Conservation (phyloP, 2,888 invertebrate genomes). For the Mesochorus sp. region DNA sequence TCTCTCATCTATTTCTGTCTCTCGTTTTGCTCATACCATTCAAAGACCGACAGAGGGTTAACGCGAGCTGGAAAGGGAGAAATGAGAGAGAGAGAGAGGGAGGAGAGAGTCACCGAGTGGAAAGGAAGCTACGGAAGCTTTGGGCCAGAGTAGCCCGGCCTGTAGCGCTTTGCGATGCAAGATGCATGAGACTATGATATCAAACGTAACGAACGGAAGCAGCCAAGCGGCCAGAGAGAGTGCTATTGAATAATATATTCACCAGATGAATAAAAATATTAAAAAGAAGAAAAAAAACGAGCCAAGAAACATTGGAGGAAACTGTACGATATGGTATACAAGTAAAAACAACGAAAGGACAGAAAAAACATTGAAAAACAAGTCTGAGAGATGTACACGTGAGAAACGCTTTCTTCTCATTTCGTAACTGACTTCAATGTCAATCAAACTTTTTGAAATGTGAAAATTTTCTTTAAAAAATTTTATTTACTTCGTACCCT, state of each 20-base stretch:
- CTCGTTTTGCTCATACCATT: neutral
- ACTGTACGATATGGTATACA: neutral
- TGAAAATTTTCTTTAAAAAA: no score
- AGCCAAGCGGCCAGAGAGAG: slow-evolving; percentile 48
- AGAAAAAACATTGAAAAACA: slow-evolving; percentile 12
- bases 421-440: no score
- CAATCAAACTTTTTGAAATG: no score
- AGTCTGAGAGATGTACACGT: neutral
- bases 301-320: slow-evolving; percentile 16
- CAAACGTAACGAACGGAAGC: slow-evolving; percentile 45
- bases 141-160: slow-evolving; percentile 18
- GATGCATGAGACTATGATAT: slow-evolving; percentile 61
- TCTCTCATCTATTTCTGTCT: neutral
- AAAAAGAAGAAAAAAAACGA: slow-evolving; percentile 25
- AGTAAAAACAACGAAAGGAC: slow-evolving; percentile 12
- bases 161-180: slow-evolving; percentile 58
- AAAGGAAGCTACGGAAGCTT: slow-evolving; percentile 39
- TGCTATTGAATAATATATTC: slow-evolving; percentile 64
- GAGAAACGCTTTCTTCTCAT: no score
- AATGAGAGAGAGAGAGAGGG: slow-evolving; percentile 54
- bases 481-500: no score
- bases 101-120: no score
- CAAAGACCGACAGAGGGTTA: slow-evolving; percentile 16
- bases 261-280: slow-evolving; percentile 49
- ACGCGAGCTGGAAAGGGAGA: slow-evolving; percentile 40